phyloP scores from a whole-genome alignment of 2,888 invertebrate species.

The Atethmia centrago region DNA sequence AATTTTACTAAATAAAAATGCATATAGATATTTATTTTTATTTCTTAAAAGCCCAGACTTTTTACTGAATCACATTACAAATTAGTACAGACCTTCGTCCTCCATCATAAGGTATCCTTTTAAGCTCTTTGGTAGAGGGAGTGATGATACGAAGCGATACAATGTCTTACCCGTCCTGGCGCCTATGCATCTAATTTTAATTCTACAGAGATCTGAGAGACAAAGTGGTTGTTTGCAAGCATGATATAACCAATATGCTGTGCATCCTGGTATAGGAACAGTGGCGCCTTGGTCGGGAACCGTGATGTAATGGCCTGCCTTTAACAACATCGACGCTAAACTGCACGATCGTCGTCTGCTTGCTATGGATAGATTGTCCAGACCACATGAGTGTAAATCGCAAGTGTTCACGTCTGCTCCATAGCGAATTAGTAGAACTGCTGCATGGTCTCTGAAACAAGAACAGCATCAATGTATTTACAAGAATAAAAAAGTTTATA shows the following conservation, averaged over 20 bases:
- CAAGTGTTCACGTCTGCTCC: conserved; percentile 92
- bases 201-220: conserved; percentile 90
- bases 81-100: conserved; percentile 75
- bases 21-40: conserved; percentile 45
- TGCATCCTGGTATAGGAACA: conserved; percentile 71
- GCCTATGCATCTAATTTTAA: conserved; percentile 84
- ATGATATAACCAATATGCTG: conserved; percentile 83
- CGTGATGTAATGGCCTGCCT: conserved; percentile 81
- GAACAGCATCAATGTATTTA: not conserved
- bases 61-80: conserved; percentile 33
- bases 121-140: conserved; percentile 90
- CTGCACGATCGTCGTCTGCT: conserved; percentile 79
- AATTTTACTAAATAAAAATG: conserved; percentile 68
- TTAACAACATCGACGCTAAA: conserved; percentile 82
- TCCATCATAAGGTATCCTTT: conserved; percentile 91
- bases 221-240: conserved; percentile 87
- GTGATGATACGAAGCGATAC: conserved; percentile 77
- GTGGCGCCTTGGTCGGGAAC: conserved; percentile 43
- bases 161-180: conserved; percentile 76
- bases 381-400: conserved; percentile 88
- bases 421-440: conserved; percentile 90
- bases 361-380: conserved; percentile 90
- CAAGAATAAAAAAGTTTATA: not conserved
- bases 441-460: conserved; percentile 87
- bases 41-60: conserved; percentile 36